Evolutionary conservation across 1,140 invertebrate species (phyloP).

Genomic region (Brachionus asplanchnoidis): DNA sequence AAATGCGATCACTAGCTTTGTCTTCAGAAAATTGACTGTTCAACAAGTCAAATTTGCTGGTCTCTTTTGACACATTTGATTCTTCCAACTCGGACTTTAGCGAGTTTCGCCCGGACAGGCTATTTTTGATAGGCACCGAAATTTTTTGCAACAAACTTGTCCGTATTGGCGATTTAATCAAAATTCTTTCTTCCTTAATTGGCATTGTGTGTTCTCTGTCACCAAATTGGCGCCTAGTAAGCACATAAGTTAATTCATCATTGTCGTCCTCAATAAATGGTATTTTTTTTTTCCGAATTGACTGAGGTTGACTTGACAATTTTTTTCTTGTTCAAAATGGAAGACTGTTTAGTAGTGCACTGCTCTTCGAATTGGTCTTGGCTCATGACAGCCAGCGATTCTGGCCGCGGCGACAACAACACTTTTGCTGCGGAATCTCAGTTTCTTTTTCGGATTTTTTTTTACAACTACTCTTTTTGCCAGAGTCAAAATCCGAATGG

Average conservation of each 20-base stretch:
- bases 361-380: slow-evolving; percentile 9
- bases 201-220: neutral
- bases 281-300: neutral
- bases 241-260: slow-evolving; percentile 35
- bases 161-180: slow-evolving; percentile 24
- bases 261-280: slow-evolving; percentile 30
- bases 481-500: slow-evolving; percentile 16
- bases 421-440: neutral
- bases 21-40: neutral
- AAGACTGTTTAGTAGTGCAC: slow-evolving; percentile 11
- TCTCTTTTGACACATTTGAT: neutral
- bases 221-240: slow-evolving; percentile 5
- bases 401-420: neutral
- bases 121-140: slow-evolving; percentile 19
- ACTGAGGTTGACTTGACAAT: neutral
- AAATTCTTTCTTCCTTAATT: slow-evolving; percentile 31
- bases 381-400: slow-evolving; percentile 16
- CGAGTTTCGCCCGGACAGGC: neutral
- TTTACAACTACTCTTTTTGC: neutral
- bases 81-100: neutral
- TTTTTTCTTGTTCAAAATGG: neutral
- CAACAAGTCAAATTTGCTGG: slow-evolving; percentile 28
- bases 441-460: neutral
- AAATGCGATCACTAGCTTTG: neutral
- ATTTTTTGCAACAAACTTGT: slow-evolving; percentile 36